Conservation (phyloP, 2,113 vertebrate species). For the Semnornis frantzii region DNA sequence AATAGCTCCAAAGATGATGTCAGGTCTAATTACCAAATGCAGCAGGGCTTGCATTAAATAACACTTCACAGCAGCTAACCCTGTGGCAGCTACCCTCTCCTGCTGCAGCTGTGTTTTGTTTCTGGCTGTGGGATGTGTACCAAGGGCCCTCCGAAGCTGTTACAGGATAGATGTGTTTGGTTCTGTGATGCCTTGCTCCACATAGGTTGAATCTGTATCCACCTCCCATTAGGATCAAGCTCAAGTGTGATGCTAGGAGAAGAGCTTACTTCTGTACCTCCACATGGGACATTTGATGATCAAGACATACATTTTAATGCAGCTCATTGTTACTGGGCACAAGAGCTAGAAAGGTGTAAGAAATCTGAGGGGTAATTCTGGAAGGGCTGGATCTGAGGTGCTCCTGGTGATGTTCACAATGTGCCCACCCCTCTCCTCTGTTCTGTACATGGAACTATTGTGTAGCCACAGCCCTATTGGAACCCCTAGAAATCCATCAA, state of each 20-base stretch:
- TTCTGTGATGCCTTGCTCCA: not conserved
- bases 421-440: not conserved
- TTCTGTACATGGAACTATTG: not conserved
- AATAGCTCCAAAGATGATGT: not conserved
- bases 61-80: not conserved
- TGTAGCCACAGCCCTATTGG: not conserved
- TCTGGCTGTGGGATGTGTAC: not conserved
- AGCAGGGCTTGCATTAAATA: not conserved
- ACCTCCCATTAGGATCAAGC: not conserved
- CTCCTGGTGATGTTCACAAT: accelerated
- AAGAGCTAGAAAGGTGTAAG: conserved; percentile 1
- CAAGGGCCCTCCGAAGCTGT: not conserved
- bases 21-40: not conserved
- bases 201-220: not conserved
- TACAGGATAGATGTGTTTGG: not conserved
- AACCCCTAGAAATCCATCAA: not conserved
- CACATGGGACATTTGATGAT: not conserved
- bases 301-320: not conserved
- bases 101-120: not conserved
- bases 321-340: not conserved
- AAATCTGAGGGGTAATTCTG: not conserved
- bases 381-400: not conserved
- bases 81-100: not conserved
- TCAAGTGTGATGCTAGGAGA: not conserved
- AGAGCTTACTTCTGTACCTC: not conserved